Base-by-base conservation (phyloP, 2,113 vertebrate genomes). In the Heterotis niloticus region DNA sequence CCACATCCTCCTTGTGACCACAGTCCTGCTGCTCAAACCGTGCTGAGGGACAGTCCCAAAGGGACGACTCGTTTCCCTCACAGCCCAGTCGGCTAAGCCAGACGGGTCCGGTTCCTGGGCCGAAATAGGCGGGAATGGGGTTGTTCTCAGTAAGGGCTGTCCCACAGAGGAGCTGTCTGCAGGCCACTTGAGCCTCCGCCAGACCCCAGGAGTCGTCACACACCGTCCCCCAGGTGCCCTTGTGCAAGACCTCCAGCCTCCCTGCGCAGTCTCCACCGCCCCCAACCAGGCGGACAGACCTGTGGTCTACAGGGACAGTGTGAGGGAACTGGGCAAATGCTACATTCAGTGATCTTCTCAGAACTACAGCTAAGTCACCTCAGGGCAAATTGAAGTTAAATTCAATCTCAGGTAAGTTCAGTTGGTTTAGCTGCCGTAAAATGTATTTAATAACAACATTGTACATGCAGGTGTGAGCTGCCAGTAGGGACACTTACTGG, bases 1-100 rank as follows among this genome's bases (percentile, higher is more conserved):
- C 74, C 26, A 82, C 84, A 52, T 85, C 84, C 60, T 82, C 79
- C 34, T 79, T 76, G 75, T 85, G 83, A n/a, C 52, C 16, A 75
- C 83, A 81, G 79, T 79, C 76, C 59, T 84, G 67, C 34, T 77
- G 70, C 56, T 79, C 80, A 77, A 64, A 84, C 70, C 56, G 52
- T 56, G 54, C 60, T 69, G 59, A 76, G 69, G 72, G 75, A 80
- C 81, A 85, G 65, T 64, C 76, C 82, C 80, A 83, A 24, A 85
- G 79, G 29, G 78, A 64, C 13, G 52, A 24, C 75, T 84, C 59
- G 12, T 62, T 62, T 62, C 59, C 59, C 59, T 4, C 59, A 11
- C 59, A 62, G 59, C 59, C 59, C 59, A 62, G 59, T 20, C 12
- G 12, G 59, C 59, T 11, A 3, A 62, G 59, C 59, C 59, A 62